Evolutionary conservation across 2,888 invertebrate genomes (phyloP), one percentile per base, ranked within the genome.

Genomic region (Noctua comes): DNA sequence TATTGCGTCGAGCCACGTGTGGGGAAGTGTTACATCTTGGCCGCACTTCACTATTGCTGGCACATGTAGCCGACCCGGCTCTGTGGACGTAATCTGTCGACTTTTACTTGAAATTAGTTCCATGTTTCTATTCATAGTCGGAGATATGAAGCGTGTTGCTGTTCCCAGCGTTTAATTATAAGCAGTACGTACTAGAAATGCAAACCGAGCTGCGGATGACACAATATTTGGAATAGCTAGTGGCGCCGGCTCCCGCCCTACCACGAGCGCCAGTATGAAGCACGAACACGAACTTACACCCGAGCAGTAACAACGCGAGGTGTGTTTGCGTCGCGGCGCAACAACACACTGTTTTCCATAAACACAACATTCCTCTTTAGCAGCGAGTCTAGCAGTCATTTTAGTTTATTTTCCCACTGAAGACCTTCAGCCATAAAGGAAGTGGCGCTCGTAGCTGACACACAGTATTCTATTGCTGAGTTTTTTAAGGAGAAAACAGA

Each of bases 301-400:
- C 78, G 80, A 81, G 77, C 88, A 82, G 81, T 76, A 88, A 79
- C 86, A 84, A 51, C 48, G 27, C 51, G 75, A 46, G 76, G 76
- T 72, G 84, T 68, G 76, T 82, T 79, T 80, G 78, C 81, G 84
- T 81, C 81, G 76, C 74, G 68, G 62, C 81, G 70, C 46, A 73
- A 31, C 43, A 57, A 76, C 79, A 84, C 43, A 74, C 72, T 79
- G 83, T 88, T 90, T 88, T 84, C 86, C 86, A 90, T 88, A 89
- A 88, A 90, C 88, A 90, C 81, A 84, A 80, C 79, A 86, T 86
- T 84, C 84, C 86, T 77, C 80, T 90, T 86, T 80, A 85, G 76
- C 77, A 81, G 73, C 43, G 68, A 71, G 69, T 65, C 64, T 78
- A 73, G 69, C 70, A 66, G 68, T 59, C 72, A 72, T 79, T 83